Conservation (phyloP, 2,113 vertebrate genomes). For the Globicephala melas region DNA sequence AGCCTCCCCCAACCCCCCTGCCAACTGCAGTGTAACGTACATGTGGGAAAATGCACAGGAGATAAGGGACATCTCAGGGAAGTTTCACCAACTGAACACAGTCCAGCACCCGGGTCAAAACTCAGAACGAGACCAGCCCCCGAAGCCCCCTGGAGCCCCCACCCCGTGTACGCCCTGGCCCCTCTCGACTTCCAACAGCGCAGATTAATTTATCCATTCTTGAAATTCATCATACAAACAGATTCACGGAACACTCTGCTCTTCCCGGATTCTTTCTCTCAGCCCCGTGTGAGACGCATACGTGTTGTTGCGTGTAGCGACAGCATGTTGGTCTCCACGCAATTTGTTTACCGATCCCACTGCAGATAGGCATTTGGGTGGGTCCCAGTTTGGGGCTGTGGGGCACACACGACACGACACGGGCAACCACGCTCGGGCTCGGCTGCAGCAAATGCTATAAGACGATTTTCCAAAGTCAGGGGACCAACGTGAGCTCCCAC, state of each 20-base stretch:
- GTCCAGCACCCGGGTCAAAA: fast-evolving
- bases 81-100: background rate
- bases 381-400: background rate
- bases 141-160: background rate
- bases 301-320: fast-evolving
- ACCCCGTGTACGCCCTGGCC: fast-evolving
- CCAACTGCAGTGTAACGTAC: background rate
- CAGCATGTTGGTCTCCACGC: fast-evolving
- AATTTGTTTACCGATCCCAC: fast-evolving
- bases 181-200: background rate
- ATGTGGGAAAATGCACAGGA: background rate
- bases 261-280: background rate
- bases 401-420: fast-evolving
- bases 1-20: background rate
- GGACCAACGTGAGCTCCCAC: background rate
- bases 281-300: fast-evolving
- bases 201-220: background rate
- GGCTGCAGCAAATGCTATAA: too few relatives aligned
- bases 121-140: background rate
- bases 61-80: background rate
- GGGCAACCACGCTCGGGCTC: fast-evolving
- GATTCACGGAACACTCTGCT: background rate
- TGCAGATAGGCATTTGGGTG: background rate
- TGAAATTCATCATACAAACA: background rate
- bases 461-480: fast-evolving